These are phyloP conservation scores for Meteorus cinctellus DNA, from an alignment of 2,888 invertebrate species.

Conservation along the genomic window DNA sequence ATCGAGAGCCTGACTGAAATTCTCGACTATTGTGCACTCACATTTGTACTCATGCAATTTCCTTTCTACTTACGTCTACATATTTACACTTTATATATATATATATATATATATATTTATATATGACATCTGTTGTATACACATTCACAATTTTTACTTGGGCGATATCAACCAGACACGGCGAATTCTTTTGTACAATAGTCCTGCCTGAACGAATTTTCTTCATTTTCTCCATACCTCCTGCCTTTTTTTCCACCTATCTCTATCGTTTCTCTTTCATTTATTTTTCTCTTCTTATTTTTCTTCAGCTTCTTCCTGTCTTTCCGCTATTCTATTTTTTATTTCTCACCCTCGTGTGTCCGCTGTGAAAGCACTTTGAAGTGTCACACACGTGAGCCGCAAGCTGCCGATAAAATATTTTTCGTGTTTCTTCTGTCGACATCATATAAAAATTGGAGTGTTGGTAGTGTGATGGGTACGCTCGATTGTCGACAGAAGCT, in stretches of 20 bases:
- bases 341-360: slow-evolving; percentile 4
- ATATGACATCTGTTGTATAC: background rate
- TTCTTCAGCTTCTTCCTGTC: no score
- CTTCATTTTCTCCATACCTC: background rate
- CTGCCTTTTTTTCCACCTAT: background rate
- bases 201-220: slow-evolving; percentile 9
- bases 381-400: slow-evolving; percentile 12
- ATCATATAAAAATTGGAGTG: slow-evolving; percentile 11
- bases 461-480: background rate
- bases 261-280: background rate
- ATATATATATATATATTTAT: background rate
- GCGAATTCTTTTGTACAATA: background rate
- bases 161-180: background rate
- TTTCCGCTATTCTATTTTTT: background rate
- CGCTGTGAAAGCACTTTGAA: slow-evolving; percentile 13
- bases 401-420: slow-evolving; percentile 37
- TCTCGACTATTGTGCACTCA: background rate
- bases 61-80: background rate
- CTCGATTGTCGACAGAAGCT: slow-evolving; percentile 1
- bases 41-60: slow-evolving; percentile 1
- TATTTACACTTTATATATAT: background rate
- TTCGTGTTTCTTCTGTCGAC: slow-evolving; percentile 29
- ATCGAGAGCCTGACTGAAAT: background rate
- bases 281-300: background rate
- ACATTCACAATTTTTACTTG: background rate